Evolutionary conservation across 2,113 vertebrate genomes (phyloP), one percentile per base, ranked within the genome.

Genomic region (Rhinoderma darwinii): DNA sequence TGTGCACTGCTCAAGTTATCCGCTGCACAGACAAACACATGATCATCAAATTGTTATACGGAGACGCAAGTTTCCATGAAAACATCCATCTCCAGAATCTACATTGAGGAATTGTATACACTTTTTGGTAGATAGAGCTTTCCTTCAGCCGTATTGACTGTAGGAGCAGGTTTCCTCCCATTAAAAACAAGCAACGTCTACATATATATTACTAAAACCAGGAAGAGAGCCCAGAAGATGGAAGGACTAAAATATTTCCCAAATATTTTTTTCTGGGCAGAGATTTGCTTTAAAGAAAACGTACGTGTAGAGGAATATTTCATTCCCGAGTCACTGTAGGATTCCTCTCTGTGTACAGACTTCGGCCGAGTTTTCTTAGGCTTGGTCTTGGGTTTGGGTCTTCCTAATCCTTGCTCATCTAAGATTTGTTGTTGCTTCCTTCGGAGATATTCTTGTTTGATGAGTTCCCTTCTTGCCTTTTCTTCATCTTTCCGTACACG

Each of bases 401-500:
- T 97, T n/a, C 94, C 92, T 18, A 96, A 92, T 0, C 97, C 97
- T 80, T 98, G 97, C 84, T 98, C 97, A 81, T 99, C 98, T 0
- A 98, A 86, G 8, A 97, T 94, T 88, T 98, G 96, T 89, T 97
- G 97, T 91, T 99, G 98, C 89, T 99, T 99, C 88, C 95, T 92
- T 56, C 97, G 92, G 66, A 99, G 90, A 89, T 99, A 98, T 0
- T 98, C 97, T 89, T 99, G 98, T 87, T 99, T 99, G 75, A 99
- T 99, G 44, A 99, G 94, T 61, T 99, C 98, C 32, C 97, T 92
- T 22, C 98, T 94, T 0, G 96, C 96, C 89, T 98, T 99, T 92
- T 99, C 98, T 41, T 99, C 98, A 1, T 99, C 98, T 80, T 99
- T 99, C 50, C 98, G 96, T 89, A 97, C 82, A 5, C 97, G 94